phyloP scores from a whole-genome alignment of 1,140 invertebrate genomes.

The Drosophila grimshawi region DNA sequence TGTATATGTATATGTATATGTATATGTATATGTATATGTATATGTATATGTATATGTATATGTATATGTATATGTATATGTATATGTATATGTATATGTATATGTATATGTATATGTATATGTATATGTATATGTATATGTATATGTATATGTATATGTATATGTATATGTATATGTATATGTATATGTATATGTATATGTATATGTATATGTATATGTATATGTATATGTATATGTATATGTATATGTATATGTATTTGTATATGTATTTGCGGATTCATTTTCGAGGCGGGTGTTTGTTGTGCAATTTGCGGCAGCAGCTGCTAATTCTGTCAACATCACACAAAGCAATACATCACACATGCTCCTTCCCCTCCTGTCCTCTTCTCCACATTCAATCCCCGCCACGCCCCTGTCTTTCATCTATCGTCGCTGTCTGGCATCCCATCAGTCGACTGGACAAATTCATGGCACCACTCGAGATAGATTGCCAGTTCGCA shows the following conservation, averaged over 20 bases:
- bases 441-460: constrained; percentile 51
- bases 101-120: too few species aligned
- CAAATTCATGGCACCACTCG: constrained; percentile 72
- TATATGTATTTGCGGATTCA: constrained; percentile 1
- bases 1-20: too few species aligned
- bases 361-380: constrained; percentile 32
- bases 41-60: too few species aligned
- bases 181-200: too few species aligned
- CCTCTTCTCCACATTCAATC: not conserved
- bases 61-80: too few species aligned
- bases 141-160: too few species aligned
- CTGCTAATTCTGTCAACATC: constrained; percentile 82
- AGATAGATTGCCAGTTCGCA: constrained; percentile 72
- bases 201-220: too few species aligned
- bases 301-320: constrained; percentile 79
- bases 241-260: not conserved
- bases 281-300: constrained; percentile 45
- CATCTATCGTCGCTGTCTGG: not conserved
- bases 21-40: too few species aligned
- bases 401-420: not conserved
- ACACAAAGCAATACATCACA: constrained; percentile 81
- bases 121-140: too few species aligned
- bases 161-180: too few species aligned
- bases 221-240: not conserved
- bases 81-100: too few species aligned